Percentiles rank a stretch among this genome's conserved stretches.
These are phyloP conservation scores for Pavo muticus DNA, from an alignment of 2,113 vertebrate species.

Conservation along the genomic window DNA sequence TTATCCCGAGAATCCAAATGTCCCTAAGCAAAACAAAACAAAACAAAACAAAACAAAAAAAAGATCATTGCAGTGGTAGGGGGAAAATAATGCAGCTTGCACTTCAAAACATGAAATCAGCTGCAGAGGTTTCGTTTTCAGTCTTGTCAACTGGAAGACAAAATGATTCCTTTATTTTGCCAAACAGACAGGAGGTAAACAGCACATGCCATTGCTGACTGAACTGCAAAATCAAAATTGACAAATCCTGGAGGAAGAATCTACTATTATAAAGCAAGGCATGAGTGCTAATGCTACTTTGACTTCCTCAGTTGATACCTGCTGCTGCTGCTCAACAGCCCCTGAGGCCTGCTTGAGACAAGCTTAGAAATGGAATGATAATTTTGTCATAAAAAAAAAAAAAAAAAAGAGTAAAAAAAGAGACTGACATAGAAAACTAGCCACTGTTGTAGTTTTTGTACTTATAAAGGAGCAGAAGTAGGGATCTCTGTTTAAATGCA, in stretches of 20 bases:
- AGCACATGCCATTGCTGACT: constrained; percentile 61
- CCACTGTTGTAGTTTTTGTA: neutral
- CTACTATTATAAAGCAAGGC: constrained; percentile 50
- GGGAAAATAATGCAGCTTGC: neutral
- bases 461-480: neutral
- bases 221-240: constrained; percentile 76
- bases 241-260: constrained; percentile 72
- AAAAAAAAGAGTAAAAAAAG: neutral
- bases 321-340: constrained; percentile 28
- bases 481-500: neutral
- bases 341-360: constrained; percentile 38
- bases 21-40: neutral
- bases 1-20: neutral
- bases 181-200: constrained; percentile 71
- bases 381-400: constrained; percentile 40
- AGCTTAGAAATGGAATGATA: constrained; percentile 26
- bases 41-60: neutral
- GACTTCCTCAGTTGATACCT: constrained; percentile 31
- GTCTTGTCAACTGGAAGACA: constrained; percentile 64
- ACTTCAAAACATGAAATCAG: neutral
- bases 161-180: constrained; percentile 74
- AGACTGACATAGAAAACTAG: neutral
- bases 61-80: neutral
- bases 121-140: constrained; percentile 46
- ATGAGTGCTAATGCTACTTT: neutral